These are phyloP conservation scores for Cryptocheilus praepositus DNA, from an alignment of 2,888 invertebrate species.

Conservation along the genomic window DNA sequence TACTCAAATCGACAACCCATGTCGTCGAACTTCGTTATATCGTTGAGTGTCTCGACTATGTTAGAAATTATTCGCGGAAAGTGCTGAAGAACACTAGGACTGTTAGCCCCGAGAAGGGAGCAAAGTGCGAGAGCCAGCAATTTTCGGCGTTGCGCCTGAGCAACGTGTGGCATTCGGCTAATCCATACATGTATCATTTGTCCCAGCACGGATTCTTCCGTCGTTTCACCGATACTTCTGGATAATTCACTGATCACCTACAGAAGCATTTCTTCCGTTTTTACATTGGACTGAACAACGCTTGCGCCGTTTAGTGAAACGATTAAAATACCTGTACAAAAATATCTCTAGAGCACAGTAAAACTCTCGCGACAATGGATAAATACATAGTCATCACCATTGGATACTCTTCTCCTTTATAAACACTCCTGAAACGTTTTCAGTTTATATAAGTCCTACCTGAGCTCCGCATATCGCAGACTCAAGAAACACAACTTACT, in stretches of 20 bases:
- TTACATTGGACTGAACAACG: slow-evolving; percentile 2
- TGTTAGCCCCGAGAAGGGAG: slow-evolving; percentile 82
- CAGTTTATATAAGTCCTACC: neutral
- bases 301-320: neutral
- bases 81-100: slow-evolving; percentile 81
- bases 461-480: slow-evolving; percentile 1
- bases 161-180: slow-evolving; percentile 85
- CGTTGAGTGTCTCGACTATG: slow-evolving; percentile 86
- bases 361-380: slow-evolving; percentile 85
- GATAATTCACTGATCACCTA: slow-evolving; percentile 63
- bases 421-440: slow-evolving; percentile 78
- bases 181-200: slow-evolving; percentile 87
- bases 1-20: slow-evolving; percentile 79
- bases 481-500: slow-evolving; percentile 72
- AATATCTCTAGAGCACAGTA: slow-evolving; percentile 79
- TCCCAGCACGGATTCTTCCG: slow-evolving; percentile 82
- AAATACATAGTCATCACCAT: slow-evolving; percentile 87
- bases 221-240: slow-evolving; percentile 67
- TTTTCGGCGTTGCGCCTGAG: slow-evolving; percentile 88
- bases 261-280: slow-evolving; percentile 6
- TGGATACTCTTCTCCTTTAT: slow-evolving; percentile 83
- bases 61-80: slow-evolving; percentile 85
- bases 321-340: slow-evolving; percentile 66
- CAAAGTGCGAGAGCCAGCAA: slow-evolving; percentile 84
- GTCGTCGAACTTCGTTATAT: slow-evolving; percentile 84